Percentiles rank a stretch among this genome's conserved stretches.
These are phyloP conservation scores for Nectonema munidae DNA, from an alignment of 2,888 invertebrate genomes.

Conservation along the genomic window DNA sequence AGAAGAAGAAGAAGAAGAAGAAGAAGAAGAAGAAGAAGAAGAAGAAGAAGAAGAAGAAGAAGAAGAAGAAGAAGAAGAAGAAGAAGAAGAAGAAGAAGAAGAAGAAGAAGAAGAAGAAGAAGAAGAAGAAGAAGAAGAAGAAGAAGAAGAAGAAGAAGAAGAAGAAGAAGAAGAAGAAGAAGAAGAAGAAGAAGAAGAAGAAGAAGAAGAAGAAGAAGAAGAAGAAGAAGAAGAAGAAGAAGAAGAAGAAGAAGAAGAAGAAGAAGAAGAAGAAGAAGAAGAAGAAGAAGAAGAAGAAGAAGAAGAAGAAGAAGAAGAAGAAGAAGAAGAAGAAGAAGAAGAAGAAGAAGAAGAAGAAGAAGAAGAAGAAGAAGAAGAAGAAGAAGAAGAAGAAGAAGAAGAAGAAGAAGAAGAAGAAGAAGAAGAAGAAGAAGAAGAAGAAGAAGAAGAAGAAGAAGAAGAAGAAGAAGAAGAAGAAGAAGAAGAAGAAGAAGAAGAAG, in stretches of 20 bases:
- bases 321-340: slow-evolving; percentile 5
- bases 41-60: slow-evolving; percentile 1
- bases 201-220: slow-evolving; percentile 12
- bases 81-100: slow-evolving; percentile 8
- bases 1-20: slow-evolving; percentile 1
- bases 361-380: slow-evolving; percentile 5
- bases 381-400: slow-evolving; percentile 5
- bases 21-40: slow-evolving; percentile 1
- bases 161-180: slow-evolving; percentile 13
- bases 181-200: slow-evolving; percentile 12
- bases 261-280: slow-evolving; percentile 5
- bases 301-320: slow-evolving; percentile 5
- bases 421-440: slow-evolving; percentile 5
- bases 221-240: slow-evolving; percentile 12
- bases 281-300: slow-evolving; percentile 5
- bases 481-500: slow-evolving; percentile 5
- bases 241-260: slow-evolving; percentile 10
- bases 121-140: slow-evolving; percentile 11
- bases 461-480: slow-evolving; percentile 5
- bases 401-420: slow-evolving; percentile 5
- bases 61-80: background rate
- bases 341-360: slow-evolving; percentile 5
- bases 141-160: slow-evolving; percentile 12
- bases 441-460: slow-evolving; percentile 5
- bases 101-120: slow-evolving; percentile 11